Evolutionary conservation across 2,888 invertebrate genomes (phyloP), one percentile per base, ranked within the genome.

Genomic region (Ichneumoninae sp.): DNA sequence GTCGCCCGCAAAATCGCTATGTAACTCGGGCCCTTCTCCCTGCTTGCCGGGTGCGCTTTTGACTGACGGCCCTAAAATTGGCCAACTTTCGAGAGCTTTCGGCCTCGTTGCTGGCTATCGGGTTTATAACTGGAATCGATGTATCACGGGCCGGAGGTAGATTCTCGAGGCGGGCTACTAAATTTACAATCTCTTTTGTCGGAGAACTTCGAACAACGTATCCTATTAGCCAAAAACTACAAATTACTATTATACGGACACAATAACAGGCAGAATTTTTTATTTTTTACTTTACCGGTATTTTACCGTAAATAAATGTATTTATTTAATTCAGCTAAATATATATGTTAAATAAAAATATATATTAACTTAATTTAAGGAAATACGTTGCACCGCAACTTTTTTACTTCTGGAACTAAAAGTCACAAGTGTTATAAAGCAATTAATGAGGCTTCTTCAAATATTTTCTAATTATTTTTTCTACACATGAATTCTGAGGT

Each of bases 61-160:
- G 85, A 87, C 80, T 87, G 86, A 87, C 87, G 82, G 83, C 65
- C 75, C 57, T 60, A 86, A 86, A 87, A 86, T 85, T 86, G 74
- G 62, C 78, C 33, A 82, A 85, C 74, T 84, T 86, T 85, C 78
- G 44, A 70, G 80, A 84, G 82, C 77, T 66, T 77, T 71, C 66
- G 26, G 44, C 65, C 44, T 54, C 70, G 40, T 57, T 40, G 33
- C 30, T 50, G 54, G 19, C 47, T 22, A 16, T 60, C 40, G 36
- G 16, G 40, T 16, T 40, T 57, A 40, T 52, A 36, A 66, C 4
- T 52, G 30, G 30, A 69, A 36, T 44, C 68, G 47, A 33, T 44
- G 69, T 47, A 52, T 33, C 19, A 44, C 19, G n/a, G 36, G 26
- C 26, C 10, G 33, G 26, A 8, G 26, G 22, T 22, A 57, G 1